phyloP scores from a whole-genome alignment of 2,888 invertebrate species.

The Andricus curvator region DNA sequence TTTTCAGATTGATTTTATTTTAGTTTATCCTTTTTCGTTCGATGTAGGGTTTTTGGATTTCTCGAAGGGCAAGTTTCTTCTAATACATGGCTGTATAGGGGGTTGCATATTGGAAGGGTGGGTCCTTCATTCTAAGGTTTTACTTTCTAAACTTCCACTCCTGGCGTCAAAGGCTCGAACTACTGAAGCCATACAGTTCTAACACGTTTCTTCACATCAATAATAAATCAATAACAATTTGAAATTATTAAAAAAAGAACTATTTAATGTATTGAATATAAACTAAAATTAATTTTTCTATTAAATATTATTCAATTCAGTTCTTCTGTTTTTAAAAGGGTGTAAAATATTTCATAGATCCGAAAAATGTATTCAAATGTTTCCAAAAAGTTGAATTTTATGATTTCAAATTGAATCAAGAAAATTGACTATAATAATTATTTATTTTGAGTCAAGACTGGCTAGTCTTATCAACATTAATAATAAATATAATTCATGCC shows the following conservation, averaged over 20 bases:
- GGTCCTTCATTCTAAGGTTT: slow-evolving; percentile 11
- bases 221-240: not conserved
- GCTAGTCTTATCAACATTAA: too few species aligned
- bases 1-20: not conserved
- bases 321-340: too few species aligned
- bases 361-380: too few species aligned
- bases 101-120: slow-evolving; percentile 56
- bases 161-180: slow-evolving; percentile 3
- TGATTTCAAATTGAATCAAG: too few species aligned
- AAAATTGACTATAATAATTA: too few species aligned
- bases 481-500: too few species aligned
- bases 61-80: slow-evolving; percentile 41
- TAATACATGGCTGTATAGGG: slow-evolving; percentile 55
- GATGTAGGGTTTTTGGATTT: not conserved
- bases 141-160: slow-evolving; percentile 14
- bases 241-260: not conserved
- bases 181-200: not conserved
- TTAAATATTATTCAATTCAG: too few species aligned
- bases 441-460: too few species aligned
- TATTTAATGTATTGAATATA: not conserved
- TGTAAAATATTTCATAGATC: too few species aligned
- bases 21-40: not conserved
- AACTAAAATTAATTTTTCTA: too few species aligned
- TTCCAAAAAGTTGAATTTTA: too few species aligned
- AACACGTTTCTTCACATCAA: not conserved